Evolutionary conservation across 2,797 vertebrate genomes (phyloP), one percentile per base, ranked within the genome.

Genomic region (Spea hammondii): DNA sequence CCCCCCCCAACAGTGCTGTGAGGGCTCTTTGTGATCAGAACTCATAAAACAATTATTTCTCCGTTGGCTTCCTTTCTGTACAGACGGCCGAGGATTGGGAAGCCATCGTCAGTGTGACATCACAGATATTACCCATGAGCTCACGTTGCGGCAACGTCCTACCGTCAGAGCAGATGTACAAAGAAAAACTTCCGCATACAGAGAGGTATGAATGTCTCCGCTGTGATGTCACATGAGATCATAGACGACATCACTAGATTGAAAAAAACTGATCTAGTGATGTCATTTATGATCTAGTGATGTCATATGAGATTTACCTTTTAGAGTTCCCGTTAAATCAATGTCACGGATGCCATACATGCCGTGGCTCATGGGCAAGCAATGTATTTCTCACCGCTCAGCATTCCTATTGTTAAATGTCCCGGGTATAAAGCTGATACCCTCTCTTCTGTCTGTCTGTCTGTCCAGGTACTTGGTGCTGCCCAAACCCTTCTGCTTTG

Each of bases 41-140:
- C 32, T 32, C 32, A 32, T 32, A 32, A 32, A 32, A 32, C 32
- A 32, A 32, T 32, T 32, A 32, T 32, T 32, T 17, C 17, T 17
- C 17, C 17, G 17, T 17, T 17, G 17, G 17, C 17, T 17, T 17
- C 17, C 1, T 55, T 55, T 85, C 44, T 81, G 0, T 0, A 0
- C 79, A 98, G 95, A 95, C 93, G 0, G 92, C 94, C 10, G 95
- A 97, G 84, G 93, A 96, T 86, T 97, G 96, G 94, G 94, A 96
- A 84, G 94, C 91, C 5, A 75, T 95, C 5, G 92, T 97, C 73
- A 92, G 93, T 0, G 89, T 97, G 48, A 90, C 88, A 10, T 94
- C 95, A 2, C 87, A 78, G 0, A 79, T 67, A 3, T 88, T 95
- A 82, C 93, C 96, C 71, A 93, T 89, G 82, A 96, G 94, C 83